Percentiles rank a stretch among this genome's conserved stretches.
Conservation (phyloP, 2,888 invertebrate genomes). For the Gnatocerus cornutus region DNA sequence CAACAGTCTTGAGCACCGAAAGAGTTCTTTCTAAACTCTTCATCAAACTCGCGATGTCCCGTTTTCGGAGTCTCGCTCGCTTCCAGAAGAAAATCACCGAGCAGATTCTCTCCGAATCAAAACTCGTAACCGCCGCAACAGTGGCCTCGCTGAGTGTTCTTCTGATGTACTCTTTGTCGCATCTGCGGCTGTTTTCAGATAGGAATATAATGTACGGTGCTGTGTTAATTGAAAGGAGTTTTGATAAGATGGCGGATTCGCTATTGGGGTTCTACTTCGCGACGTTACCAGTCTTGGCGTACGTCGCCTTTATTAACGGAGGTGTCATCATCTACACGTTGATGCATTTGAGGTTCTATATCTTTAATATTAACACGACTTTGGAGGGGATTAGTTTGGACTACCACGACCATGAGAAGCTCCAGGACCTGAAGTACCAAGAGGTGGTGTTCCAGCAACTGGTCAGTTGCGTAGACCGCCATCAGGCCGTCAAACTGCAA, state of each 20-base stretch:
- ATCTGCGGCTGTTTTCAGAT: background rate
- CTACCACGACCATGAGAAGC: background rate
- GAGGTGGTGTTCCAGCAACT: slow-evolving; percentile 1
- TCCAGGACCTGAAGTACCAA: slow-evolving; percentile 1
- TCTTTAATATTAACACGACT: background rate
- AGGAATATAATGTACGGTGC: background rate
- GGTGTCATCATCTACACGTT: slow-evolving; percentile 6
- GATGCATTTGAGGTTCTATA: slow-evolving; percentile 11
- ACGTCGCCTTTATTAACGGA: slow-evolving; percentile 12
- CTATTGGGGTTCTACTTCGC: background rate
- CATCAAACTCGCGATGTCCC: slow-evolving; percentile 3
- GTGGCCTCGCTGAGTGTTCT: background rate
- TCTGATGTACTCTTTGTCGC: background rate
- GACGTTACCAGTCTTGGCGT: slow-evolving; percentile 4
- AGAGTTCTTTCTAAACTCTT: slow-evolving; percentile 8
- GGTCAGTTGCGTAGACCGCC: slow-evolving; percentile 6
- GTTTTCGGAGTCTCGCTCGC: background rate
- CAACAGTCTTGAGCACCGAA: background rate
- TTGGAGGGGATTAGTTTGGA: background rate
- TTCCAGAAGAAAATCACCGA: background rate
- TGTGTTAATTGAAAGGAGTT: background rate
- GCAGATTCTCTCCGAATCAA: slow-evolving; percentile 3
- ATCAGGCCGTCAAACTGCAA: background rate
- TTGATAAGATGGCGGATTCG: slow-evolving; percentile 1
- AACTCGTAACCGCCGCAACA: background rate